Percentiles rank a stretch among this genome's conserved stretches.
phyloP scores from a whole-genome alignment of 2,113 vertebrate genomes.

The Myotis brandtii region DNA sequence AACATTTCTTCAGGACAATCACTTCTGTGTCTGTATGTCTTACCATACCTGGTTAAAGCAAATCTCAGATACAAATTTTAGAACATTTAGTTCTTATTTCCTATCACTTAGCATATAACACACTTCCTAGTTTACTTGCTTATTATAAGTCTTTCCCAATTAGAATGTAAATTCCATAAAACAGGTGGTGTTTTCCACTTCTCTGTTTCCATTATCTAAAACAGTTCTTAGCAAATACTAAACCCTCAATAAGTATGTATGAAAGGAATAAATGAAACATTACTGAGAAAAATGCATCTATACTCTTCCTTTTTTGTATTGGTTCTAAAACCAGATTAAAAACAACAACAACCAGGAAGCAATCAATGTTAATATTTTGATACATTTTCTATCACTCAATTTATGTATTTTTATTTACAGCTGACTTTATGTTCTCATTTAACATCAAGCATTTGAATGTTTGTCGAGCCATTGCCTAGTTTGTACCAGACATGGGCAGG shows the following conservation, averaged over 20 bases:
- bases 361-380: neutral
- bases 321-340: neutral
- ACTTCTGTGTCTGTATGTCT: neutral
- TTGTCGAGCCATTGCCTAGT: neutral
- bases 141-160: neutral
- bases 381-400: neutral
- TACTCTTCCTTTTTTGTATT: neutral
- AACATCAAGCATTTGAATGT: neutral
- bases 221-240: neutral
- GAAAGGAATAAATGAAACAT: neutral
- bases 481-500: neutral
- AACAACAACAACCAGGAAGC: neutral
- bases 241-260: neutral
- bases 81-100: neutral
- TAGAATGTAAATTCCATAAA: neutral
- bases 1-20: neutral
- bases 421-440: neutral
- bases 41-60: neutral
- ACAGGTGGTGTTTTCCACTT: neutral
- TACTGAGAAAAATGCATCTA: slow-evolving; percentile 7
- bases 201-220: neutral
- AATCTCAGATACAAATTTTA: neutral
- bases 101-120: neutral
- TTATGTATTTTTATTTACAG: neutral
- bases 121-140: neutral